Percentiles rank a stretch among this genome's conserved stretches.
Conservation (phyloP, 2,888 invertebrate genomes). For the Clepsis dumicolana region DNA sequence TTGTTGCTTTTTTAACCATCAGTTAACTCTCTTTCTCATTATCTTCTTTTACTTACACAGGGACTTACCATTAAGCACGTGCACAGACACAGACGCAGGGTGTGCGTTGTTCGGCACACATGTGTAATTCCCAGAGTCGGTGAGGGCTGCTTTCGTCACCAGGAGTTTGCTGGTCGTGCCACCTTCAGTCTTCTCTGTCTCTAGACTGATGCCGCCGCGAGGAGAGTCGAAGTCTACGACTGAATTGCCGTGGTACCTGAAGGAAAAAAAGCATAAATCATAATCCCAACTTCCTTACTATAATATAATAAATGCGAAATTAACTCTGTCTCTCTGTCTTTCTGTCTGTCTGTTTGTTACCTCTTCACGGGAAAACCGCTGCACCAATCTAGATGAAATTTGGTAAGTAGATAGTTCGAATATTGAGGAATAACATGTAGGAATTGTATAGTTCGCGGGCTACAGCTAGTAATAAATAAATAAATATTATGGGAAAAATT, state of each 20-base stretch:
- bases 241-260: slow-evolving; percentile 92
- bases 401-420: too few species aligned
- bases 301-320: too few species aligned
- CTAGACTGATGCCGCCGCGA: slow-evolving; percentile 94
- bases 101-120: slow-evolving; percentile 95
- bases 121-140: slow-evolving; percentile 96
- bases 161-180: slow-evolving; percentile 95
- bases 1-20: background rate
- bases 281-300: too few species aligned
- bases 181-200: slow-evolving; percentile 94
- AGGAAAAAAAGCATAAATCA: too few species aligned
- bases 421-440: too few species aligned
- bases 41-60: background rate
- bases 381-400: too few species aligned
- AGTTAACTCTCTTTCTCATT: background rate
- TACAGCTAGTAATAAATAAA: too few species aligned
- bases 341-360: too few species aligned
- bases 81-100: slow-evolving; percentile 93
- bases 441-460: too few species aligned
- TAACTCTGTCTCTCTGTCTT: too few species aligned
- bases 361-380: too few species aligned
- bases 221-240: slow-evolving; percentile 94
- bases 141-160: slow-evolving; percentile 93
- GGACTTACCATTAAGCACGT: slow-evolving; percentile 92
- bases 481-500: too few species aligned